Evolutionary conservation across 1,140 invertebrate genomes (phyloP).

Genomic region (Campoletis sonorensis): DNA sequence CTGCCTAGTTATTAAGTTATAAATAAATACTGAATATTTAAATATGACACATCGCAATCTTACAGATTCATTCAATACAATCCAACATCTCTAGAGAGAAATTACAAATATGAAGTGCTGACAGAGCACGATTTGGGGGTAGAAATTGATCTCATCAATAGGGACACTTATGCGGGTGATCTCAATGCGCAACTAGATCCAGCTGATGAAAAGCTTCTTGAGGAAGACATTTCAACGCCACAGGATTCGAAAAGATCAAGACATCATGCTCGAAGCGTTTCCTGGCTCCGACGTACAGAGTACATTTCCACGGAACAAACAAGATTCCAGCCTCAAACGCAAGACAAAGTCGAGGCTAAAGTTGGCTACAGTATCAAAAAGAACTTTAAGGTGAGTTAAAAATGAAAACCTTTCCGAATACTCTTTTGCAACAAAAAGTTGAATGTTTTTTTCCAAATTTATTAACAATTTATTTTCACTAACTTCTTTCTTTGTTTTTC

Average conservation of each 20-base stretch:
- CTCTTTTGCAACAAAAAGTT: background rate
- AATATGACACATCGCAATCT: background rate
- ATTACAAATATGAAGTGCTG: conserved; percentile 96
- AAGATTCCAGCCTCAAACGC: conserved; percentile 95
- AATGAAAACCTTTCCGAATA: conserved; percentile 1
- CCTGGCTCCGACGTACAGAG: conserved; percentile 98
- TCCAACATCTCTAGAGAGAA: conserved; percentile 94
- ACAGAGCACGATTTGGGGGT: conserved; percentile 98
- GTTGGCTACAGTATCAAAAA: conserved; percentile 99
- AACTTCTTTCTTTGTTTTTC: conserved; percentile 39
- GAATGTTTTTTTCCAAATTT: conserved; percentile 23
- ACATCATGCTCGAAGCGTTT: conserved; percentile 95
- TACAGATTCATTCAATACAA: conserved; percentile 96
- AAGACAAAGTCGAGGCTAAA: conserved; percentile 98
- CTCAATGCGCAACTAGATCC: conserved; percentile 85
- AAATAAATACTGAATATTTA: no score
- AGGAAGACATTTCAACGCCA: conserved; percentile 93
- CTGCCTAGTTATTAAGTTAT: no score
- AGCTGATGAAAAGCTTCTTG: conserved; percentile 93
- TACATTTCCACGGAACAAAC: conserved; percentile 99
- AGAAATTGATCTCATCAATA: conserved; percentile 96
- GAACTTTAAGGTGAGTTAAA: conserved; percentile 83
- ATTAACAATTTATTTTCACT: background rate
- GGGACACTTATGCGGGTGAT: conserved; percentile 93
- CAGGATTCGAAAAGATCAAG: conserved; percentile 92